Base-by-base conservation (phyloP, 2,888 invertebrate species). In the Cordilura impudica region DNA sequence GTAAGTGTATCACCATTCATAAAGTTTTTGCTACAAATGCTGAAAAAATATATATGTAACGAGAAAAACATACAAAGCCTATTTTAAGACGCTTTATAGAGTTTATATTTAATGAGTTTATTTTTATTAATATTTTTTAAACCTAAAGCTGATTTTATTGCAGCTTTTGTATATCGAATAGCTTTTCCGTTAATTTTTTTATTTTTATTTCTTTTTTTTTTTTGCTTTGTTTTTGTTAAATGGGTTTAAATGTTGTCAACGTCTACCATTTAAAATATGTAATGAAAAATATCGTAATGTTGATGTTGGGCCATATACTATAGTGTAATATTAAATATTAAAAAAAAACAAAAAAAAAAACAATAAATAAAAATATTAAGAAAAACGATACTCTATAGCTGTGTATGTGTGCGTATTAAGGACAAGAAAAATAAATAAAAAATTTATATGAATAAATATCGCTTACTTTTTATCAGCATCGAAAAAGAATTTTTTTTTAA, bases 281-380 rank as follows among this genome's bases (percentile, higher is more conserved):
- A 87, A 87, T 87, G 87, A 87, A 87, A 87, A 87, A 87, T 87
- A 87, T 87, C 88, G 87, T 87, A 87, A 87, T 87, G 87, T 87
- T 87, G 87, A 87, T 88, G 87, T 87, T 87, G 87, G 87, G 87
- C 87, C 86, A 83, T 61, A 61, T 65, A 35, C 21, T 51, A 66
- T 49, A 71, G 61, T 63, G 26, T 63, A 29, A 29, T 53, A 56
- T 53, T 74, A 26, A 60, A 58, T 66, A 60, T 66, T 60, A 16
- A 58, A 51, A 53, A 53, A 70, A 35, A 23, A 61, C 1, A 61
- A 54, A 63, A 56, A 14, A 45, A 31, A 29, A 45, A 26, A 76
- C n/a, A 51, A 16, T 31, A 65, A 21, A 60, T 54, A 21, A 31
- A 29, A 47, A n/a, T 10, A 35, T 23, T 0, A 23, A 47, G 45